Conservation (phyloP, 1,140 invertebrate genomes). For the Caenorhabditis latens region DNA sequence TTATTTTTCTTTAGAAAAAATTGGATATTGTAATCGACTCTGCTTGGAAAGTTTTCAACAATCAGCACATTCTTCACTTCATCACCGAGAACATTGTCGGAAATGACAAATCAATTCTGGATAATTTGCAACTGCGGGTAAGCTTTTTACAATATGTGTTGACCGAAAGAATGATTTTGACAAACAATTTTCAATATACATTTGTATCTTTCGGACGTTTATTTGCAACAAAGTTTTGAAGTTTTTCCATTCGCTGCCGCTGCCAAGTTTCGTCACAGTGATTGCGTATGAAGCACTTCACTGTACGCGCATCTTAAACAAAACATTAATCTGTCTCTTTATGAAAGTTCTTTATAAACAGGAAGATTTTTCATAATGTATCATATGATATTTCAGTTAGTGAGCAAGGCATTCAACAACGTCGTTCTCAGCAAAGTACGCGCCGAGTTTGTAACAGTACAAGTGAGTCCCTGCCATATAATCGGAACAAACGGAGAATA, state of each 20-base stretch:
- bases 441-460: neutral
- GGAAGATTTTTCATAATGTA: too few relatives aligned
- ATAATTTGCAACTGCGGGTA: conserved; percentile 22
- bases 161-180: too few relatives aligned
- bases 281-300: too few relatives aligned
- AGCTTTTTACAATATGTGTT: neutral
- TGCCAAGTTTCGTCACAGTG: too few relatives aligned
- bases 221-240: too few relatives aligned
- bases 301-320: too few relatives aligned
- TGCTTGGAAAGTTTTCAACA: conserved; percentile 14
- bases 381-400: neutral
- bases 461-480: neutral
- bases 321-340: too few relatives aligned
- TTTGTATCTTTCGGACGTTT: too few relatives aligned
- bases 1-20: conserved; percentile 24
- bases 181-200: too few relatives aligned
- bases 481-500: conserved; percentile 1
- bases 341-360: too few relatives aligned
- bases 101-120: conserved; percentile 27
- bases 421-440: conserved; percentile 47
- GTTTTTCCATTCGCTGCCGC: too few relatives aligned
- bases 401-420: conserved; percentile 27
- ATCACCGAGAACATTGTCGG: conserved; percentile 1
- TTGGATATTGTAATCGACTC: conserved; percentile 24
- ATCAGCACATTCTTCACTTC: neutral